Conservation (phyloP, 92 coral and sea anemone genomes). For the Zoanthus sansibaricus region DNA sequence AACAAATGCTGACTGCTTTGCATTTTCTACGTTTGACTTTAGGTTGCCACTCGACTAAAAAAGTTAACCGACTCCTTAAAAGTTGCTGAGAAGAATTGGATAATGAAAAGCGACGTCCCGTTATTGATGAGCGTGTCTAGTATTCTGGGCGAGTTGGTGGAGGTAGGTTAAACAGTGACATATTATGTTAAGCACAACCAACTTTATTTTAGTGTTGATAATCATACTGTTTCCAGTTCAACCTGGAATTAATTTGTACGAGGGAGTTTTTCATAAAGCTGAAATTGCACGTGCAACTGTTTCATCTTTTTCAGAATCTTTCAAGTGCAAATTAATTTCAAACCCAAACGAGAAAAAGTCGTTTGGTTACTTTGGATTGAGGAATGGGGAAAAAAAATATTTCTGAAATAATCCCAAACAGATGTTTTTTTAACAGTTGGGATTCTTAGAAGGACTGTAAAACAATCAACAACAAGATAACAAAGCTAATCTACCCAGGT, state of each 20-base stretch:
- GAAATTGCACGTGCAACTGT: no score
- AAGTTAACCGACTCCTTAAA: not conserved
- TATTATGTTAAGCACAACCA: not conserved
- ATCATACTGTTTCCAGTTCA: not conserved
- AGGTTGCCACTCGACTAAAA: constrained; percentile 9
- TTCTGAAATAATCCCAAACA: no score
- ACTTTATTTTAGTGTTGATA: not conserved
- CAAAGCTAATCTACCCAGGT: no score
- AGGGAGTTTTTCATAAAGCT: no score
- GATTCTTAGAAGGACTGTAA: no score
- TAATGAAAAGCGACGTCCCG: not conserved
- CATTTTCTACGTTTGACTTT: not conserved
- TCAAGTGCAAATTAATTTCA: no score
- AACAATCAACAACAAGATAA: no score
- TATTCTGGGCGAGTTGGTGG: not conserved
- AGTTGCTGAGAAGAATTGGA: not conserved
- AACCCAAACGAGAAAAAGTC: no score
- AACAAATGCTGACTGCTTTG: not conserved
- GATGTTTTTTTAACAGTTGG: no score
- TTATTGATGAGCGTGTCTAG: constrained; percentile 2
- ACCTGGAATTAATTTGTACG: not conserved
- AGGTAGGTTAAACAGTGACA: not conserved
- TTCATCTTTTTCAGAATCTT: no score
- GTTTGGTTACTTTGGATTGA: no score
- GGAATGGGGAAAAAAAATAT: no score